Conservation (phyloP, 2,888 invertebrate genomes). For the Parochlus steinenii region DNA sequence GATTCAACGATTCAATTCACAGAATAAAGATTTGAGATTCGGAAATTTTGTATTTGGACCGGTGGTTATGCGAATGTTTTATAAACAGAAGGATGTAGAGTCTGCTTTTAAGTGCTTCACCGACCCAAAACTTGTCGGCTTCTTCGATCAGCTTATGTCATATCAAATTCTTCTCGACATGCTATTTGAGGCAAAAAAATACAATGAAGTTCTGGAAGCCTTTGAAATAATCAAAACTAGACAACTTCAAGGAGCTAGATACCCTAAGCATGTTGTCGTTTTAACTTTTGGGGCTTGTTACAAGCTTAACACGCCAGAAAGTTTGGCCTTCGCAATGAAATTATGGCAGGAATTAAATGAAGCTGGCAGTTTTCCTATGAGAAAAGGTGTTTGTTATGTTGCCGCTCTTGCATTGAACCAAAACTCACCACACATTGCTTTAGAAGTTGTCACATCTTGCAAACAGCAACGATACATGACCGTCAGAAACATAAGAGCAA, state of each 20-base stretch:
- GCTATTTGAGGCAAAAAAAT: slow-evolving; percentile 48
- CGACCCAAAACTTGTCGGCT: slow-evolving; percentile 39
- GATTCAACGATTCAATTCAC: slow-evolving; percentile 54
- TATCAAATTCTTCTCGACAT: slow-evolving; percentile 55
- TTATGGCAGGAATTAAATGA: slow-evolving; percentile 41
- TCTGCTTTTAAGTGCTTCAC: slow-evolving; percentile 50
- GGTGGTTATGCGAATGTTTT: slow-evolving; percentile 62
- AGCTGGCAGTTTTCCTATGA: slow-evolving; percentile 38
- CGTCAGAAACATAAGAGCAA: slow-evolving; percentile 48
- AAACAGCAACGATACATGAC: slow-evolving; percentile 45
- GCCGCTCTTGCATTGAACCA: slow-evolving; percentile 51
- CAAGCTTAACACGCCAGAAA: slow-evolving; percentile 56
- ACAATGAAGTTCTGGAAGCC: slow-evolving; percentile 44
- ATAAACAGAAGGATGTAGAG: slow-evolving; percentile 49
- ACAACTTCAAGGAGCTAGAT: slow-evolving; percentile 44
- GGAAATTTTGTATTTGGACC: slow-evolving; percentile 71
- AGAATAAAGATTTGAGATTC: slow-evolving; percentile 54
- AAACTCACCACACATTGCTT: slow-evolving; percentile 43
- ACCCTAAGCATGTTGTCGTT: slow-evolving; percentile 50
- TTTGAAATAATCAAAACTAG: slow-evolving; percentile 43
- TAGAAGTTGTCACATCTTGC: slow-evolving; percentile 43
- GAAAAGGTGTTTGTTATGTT: slow-evolving; percentile 45
- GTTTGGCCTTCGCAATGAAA: slow-evolving; percentile 43
- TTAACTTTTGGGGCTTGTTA: slow-evolving; percentile 53
- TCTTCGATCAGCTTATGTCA: slow-evolving; percentile 55